A percentile compares a stretch with the other conserved stretches of the same genome.
Evolutionary conservation across 2,888 invertebrate species (phyloP).

Genomic region (Nephrotoma appendiculata): DNA sequence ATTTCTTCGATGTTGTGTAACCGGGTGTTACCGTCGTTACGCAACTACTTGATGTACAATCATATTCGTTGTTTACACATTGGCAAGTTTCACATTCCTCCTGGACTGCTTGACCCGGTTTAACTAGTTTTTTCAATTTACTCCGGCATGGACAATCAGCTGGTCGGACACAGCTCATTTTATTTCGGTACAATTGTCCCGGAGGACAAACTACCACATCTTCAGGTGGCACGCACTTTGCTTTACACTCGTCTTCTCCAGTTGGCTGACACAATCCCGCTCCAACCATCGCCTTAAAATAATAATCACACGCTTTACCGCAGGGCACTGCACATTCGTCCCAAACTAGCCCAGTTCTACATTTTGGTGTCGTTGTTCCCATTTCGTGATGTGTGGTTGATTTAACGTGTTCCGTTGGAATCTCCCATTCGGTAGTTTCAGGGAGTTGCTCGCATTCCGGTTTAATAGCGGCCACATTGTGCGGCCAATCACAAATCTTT

Average conservation of each 20-base stretch:
- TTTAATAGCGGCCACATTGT: conserved; percentile 34
- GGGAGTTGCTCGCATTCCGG: conserved; percentile 37
- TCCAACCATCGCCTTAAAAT: conserved; percentile 20
- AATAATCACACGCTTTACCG: conserved; percentile 53
- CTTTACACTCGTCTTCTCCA: conserved; percentile 20
- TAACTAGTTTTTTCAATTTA: conserved; percentile 44
- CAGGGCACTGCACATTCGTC: conserved; percentile 59
- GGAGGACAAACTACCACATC: conserved; percentile 36
- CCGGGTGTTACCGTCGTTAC: conserved; percentile 9
- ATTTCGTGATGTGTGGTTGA: background rate
- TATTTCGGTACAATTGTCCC: conserved; percentile 54
- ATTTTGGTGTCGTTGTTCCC: background rate
- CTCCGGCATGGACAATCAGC: conserved; percentile 65
- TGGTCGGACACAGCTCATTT: conserved; percentile 51
- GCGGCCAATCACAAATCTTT: conserved; percentile 45
- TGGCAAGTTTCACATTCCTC: conserved; percentile 62
- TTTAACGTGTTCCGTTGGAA: background rate
- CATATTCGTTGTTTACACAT: conserved; percentile 60
- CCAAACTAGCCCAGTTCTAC: conserved; percentile 24
- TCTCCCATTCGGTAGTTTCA: background rate
- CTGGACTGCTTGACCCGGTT: conserved; percentile 50
- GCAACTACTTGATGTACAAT: conserved; percentile 34
- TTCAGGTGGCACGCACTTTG: conserved; percentile 29
- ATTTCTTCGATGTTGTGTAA: conserved; percentile 6
- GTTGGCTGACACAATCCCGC: background rate